Conservation (phyloP, 2,888 invertebrate genomes). For the Alcis repandata region DNA sequence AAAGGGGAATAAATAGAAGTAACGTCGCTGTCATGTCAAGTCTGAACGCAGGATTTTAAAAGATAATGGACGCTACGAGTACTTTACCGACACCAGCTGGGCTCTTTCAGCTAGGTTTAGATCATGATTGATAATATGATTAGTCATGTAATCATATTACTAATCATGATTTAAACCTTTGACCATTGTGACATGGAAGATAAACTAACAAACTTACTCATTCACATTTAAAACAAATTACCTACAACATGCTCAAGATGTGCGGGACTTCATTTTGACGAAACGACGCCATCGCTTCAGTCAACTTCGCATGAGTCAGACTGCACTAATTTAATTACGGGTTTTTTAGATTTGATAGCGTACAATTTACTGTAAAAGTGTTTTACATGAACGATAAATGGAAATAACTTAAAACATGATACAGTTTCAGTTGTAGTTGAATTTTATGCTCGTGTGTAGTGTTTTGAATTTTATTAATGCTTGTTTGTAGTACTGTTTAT, state of each 20-base stretch:
- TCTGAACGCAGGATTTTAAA: no score
- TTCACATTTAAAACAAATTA: no score
- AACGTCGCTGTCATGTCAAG: no score
- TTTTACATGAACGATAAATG: conserved; percentile 1
- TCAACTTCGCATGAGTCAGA: conserved; percentile 23
- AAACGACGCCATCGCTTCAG: conserved; percentile 21
- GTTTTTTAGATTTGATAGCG: conserved; percentile 16
- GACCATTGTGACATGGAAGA: neutral
- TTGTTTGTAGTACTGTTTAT: neutral
- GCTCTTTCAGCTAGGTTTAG: no score
- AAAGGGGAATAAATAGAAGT: no score
- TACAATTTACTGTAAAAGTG: neutral
- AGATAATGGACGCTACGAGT: no score
- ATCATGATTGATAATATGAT: no score
- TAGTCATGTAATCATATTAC: no score
- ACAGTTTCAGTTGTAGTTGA: neutral
- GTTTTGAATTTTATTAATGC: no score
- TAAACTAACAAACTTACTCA: no score
- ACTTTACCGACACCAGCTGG: no score
- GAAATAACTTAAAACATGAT: neutral
- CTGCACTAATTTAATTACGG: conserved; percentile 21
- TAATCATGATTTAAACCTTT: neutral
- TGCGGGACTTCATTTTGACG: conserved; percentile 16
- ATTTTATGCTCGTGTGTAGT: neutral
- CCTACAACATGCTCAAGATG: neutral